These are phyloP conservation scores for Xylota segnis DNA, from an alignment of 2,888 invertebrate species.

Conservation along the genomic window DNA sequence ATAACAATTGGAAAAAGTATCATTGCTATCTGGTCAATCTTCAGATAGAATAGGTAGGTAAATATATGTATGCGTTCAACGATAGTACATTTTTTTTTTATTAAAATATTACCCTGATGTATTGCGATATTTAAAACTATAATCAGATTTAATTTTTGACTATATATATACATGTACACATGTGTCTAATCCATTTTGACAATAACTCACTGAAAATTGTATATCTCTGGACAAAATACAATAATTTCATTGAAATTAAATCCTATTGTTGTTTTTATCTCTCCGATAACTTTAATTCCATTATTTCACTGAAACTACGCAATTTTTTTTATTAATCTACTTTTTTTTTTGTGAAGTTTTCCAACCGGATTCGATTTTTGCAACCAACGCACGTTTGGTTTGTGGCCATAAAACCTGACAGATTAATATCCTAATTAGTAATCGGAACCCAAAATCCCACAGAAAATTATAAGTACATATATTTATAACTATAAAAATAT, in stretches of 20 bases:
- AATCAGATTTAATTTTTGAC: too few relatives aligned
- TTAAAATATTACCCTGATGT: too few relatives aligned
- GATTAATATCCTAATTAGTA: conserved; percentile 78
- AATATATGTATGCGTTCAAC: too few relatives aligned
- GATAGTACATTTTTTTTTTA: too few relatives aligned
- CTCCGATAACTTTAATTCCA: conserved; percentile 60
- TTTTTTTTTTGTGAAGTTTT: conserved; percentile 29
- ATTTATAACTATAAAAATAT: conserved; percentile 25
- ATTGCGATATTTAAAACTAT: too few relatives aligned
- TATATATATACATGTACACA: background rate
- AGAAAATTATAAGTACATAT: conserved; percentile 57
- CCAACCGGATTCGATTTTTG: conserved; percentile 36
- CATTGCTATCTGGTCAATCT: too few relatives aligned
- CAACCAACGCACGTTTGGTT: conserved; percentile 63
- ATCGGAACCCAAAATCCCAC: conserved; percentile 67
- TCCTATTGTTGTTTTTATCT: conserved; percentile 56
- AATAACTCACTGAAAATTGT: conserved; percentile 5
- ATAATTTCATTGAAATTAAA: conserved; percentile 62
- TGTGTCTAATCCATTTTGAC: conserved; percentile 4
- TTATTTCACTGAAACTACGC: conserved; percentile 20
- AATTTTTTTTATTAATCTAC: conserved; percentile 18
- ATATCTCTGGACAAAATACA: conserved; percentile 33
- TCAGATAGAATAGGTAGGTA: too few relatives aligned
- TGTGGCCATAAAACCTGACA: conserved; percentile 77
- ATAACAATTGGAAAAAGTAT: too few relatives aligned